These are phyloP conservation scores for Cynodonichthys magdalenae DNA, from an alignment of 2,797 vertebrate genomes.

Conservation along the genomic window DNA sequence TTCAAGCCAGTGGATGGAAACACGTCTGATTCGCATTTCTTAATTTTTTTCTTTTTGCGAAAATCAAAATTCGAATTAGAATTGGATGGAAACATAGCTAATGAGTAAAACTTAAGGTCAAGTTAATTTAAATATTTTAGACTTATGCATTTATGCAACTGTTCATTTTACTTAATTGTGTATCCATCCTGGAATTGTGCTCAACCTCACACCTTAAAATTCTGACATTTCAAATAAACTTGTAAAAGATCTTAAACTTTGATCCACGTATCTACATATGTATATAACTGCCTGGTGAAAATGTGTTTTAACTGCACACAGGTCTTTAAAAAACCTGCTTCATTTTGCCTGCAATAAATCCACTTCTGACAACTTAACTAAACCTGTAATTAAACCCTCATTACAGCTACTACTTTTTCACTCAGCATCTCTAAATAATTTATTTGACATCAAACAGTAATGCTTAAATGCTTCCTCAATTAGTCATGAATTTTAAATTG, in stretches of 20 bases:
- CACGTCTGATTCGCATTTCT: no score
- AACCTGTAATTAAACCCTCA: conserved; percentile 14
- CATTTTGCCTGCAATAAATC: neutral
- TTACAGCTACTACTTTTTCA: neutral
- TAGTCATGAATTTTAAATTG: conserved; percentile 46
- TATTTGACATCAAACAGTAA: conserved; percentile 24
- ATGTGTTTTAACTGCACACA: neutral
- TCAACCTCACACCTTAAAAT: neutral
- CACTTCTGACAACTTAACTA: neutral
- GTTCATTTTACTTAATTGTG: conserved; percentile 2
- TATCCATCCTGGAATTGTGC: conserved; percentile 21
- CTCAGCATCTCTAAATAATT: conserved; percentile 41
- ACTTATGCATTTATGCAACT: conserved; percentile 34
- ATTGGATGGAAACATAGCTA: no score
- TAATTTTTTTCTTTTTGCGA: no score
- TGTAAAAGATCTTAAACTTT: neutral
- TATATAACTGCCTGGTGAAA: neutral
- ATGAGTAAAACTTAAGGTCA: no score
- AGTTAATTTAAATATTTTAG: no score
- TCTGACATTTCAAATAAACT: neutral
- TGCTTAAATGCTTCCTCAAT: conserved; percentile 43
- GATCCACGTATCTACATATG: neutral
- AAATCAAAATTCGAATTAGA: no score
- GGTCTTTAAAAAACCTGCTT: neutral
- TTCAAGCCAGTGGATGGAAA: no score